These are phyloP conservation scores for Hetaerina titia DNA, from an alignment of 2,888 invertebrate genomes.

Conservation along the genomic window DNA sequence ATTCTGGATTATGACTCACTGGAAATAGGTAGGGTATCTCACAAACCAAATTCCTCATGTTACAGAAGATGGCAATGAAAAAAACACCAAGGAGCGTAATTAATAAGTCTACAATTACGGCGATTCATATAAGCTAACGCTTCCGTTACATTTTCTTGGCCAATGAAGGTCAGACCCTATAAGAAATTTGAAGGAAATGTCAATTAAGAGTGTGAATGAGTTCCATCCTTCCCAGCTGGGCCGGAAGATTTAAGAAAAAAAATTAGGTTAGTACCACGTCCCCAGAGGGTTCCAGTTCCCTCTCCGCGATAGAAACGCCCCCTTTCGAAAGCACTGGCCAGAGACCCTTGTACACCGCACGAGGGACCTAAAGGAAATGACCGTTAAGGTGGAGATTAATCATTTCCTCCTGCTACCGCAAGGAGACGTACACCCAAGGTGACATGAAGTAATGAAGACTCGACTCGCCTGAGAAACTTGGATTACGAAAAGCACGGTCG, in stretches of 20 bases:
- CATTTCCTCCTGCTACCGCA: neutral
- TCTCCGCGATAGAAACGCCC: neutral
- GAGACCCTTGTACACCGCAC: neutral
- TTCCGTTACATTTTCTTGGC: too few species aligned
- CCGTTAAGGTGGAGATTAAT: neutral
- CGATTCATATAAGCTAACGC: too few species aligned
- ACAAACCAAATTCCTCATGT: too few species aligned
- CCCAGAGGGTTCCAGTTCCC: neutral
- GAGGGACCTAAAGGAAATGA: neutral
- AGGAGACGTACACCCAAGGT: neutral
- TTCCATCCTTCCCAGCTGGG: neutral
- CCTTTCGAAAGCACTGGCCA: neutral
- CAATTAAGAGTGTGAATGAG: neutral
- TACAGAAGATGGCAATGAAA: too few species aligned
- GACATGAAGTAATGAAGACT: neutral
- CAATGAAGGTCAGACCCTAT: too few species aligned
- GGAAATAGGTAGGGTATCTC: too few species aligned
- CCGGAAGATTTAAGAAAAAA: neutral
- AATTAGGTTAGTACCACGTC: neutral
- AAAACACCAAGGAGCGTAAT: too few species aligned
- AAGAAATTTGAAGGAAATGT: neutral
- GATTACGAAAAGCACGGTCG: neutral
- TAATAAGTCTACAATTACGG: too few species aligned
- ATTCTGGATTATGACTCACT: too few species aligned
- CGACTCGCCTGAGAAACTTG: neutral